Evolutionary conservation across 2,113 vertebrate genomes (phyloP).

Genomic region (Lepus europaeus): DNA sequence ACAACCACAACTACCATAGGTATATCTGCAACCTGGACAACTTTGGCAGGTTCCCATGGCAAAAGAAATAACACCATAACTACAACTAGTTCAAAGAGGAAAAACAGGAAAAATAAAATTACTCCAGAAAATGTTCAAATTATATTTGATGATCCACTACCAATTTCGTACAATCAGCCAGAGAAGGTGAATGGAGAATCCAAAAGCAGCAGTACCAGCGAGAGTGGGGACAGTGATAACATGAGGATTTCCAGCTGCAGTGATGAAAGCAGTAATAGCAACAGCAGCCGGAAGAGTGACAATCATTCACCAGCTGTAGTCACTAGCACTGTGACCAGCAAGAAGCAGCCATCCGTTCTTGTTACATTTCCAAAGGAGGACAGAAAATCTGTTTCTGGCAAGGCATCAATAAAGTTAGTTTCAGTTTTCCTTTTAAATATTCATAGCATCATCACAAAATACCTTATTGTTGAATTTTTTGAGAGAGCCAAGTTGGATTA

Average conservation of each 20-base stretch:
- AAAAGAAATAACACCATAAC: slow-evolving; percentile 97
- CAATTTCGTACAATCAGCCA: slow-evolving; percentile 96
- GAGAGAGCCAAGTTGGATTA: slow-evolving; percentile 1
- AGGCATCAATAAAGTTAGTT: slow-evolving; percentile 93
- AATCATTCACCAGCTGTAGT: slow-evolving; percentile 87
- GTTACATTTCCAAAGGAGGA: slow-evolving; percentile 91
- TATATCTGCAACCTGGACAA: slow-evolving; percentile 98
- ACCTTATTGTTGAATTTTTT: slow-evolving; percentile 1
- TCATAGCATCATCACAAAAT: neutral
- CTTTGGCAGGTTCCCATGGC: slow-evolving; percentile 95
- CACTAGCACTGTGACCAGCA: slow-evolving; percentile 83
- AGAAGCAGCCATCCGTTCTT: slow-evolving; percentile 93
- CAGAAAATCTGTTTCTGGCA: slow-evolving; percentile 93
- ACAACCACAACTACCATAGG: slow-evolving; percentile 99
- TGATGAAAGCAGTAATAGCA: slow-evolving; percentile 98
- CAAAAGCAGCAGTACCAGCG: slow-evolving; percentile 96
- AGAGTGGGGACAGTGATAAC: slow-evolving; percentile 98
- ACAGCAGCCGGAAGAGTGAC: slow-evolving; percentile 95
- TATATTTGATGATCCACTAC: slow-evolving; percentile 97
- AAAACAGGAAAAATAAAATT: slow-evolving; percentile 99
- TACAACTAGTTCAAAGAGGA: slow-evolving; percentile 96
- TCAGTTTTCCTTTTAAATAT: slow-evolving; percentile 45
- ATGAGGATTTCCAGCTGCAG: slow-evolving; percentile 99
- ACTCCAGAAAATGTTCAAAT: slow-evolving; percentile 94
- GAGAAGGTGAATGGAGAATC: slow-evolving; percentile 98